These are phyloP conservation scores for Phengaris arion DNA, from an alignment of 2,888 invertebrate genomes.

Conservation along the genomic window DNA sequence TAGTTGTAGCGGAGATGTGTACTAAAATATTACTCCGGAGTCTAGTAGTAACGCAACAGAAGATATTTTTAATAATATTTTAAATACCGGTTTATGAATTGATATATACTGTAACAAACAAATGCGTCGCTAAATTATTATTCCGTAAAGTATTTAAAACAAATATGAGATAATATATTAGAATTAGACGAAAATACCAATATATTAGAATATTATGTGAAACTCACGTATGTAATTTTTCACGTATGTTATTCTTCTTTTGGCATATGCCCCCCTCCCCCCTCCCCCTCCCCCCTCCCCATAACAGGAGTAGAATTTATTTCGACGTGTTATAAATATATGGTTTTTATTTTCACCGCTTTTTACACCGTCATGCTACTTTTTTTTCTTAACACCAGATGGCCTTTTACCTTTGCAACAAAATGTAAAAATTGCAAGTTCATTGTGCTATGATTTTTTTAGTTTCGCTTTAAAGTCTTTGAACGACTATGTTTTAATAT, in stretches of 20 bases:
- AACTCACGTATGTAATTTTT: neutral
- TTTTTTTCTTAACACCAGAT: too few species aligned
- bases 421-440: too few species aligned
- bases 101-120: neutral
- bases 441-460: neutral
- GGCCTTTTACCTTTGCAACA: too few species aligned
- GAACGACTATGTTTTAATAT: neutral
- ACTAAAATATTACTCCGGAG: neutral
- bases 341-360: too few species aligned
- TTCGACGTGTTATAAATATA: too few species aligned
- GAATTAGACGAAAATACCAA: neutral
- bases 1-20: neutral
- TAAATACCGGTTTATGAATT: neutral
- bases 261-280: too few species aligned
- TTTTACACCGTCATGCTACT: too few species aligned
- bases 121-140: neutral
- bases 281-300: too few species aligned
- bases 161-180: neutral
- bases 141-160: neutral
- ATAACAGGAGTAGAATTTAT: too few species aligned
- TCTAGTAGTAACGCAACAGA: neutral
- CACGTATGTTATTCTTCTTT: too few species aligned
- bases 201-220: neutral
- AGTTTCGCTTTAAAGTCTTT: neutral
- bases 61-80: neutral